Conservation (phyloP, 2,888 invertebrate genomes). For the Sepiola atlantica region DNA sequence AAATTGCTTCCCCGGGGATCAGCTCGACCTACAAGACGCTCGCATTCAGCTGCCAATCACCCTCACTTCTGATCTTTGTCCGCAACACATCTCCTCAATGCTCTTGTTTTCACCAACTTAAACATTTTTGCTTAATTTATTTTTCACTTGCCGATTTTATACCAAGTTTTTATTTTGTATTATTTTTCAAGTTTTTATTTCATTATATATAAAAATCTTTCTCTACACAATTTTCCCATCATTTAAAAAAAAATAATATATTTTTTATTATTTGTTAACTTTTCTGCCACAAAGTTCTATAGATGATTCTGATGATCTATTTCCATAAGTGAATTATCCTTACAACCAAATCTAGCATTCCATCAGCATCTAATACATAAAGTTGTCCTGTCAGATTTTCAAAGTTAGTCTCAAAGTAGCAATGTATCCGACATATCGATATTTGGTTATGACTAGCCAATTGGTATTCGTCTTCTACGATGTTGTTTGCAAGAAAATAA, state of each 20-base stretch:
- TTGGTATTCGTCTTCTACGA: too few species aligned
- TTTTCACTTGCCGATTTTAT: neutral
- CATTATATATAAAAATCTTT: neutral
- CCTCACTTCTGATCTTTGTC: slow-evolving; percentile 19
- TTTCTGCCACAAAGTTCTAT: neutral
- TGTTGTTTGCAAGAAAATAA: too few species aligned
- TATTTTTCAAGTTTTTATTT: neutral
- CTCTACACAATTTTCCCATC: neutral
- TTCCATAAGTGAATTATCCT: neutral
- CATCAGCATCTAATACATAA: neutral
- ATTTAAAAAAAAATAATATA: neutral
- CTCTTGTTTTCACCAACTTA: neutral
- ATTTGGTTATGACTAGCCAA: too few species aligned
- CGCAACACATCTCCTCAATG: neutral
- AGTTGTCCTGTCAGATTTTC: too few species aligned
- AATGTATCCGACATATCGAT: too few species aligned
- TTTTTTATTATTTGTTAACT: neutral
- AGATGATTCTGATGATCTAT: neutral
- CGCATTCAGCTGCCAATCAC: slow-evolving; percentile 20
- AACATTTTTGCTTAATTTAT: neutral
- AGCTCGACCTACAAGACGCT: slow-evolving; percentile 32
- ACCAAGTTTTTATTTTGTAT: neutral
- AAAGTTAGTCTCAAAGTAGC: too few species aligned
- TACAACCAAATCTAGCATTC: neutral
- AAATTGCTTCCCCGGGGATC: slow-evolving; percentile 3